Conservation (phyloP, 2,888 invertebrate species). For the Epirrhoe tristata region DNA sequence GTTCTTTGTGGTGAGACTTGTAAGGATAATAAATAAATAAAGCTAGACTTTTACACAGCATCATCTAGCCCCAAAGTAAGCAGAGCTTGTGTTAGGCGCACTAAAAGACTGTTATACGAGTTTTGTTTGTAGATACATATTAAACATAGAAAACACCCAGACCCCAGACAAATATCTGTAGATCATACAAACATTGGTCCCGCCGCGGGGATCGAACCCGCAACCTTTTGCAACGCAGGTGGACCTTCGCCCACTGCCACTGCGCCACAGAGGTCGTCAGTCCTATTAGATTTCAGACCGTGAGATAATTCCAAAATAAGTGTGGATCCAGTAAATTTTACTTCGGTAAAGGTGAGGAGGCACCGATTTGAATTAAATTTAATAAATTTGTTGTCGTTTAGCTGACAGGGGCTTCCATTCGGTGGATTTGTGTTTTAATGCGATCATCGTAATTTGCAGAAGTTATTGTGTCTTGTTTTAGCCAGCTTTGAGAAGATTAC, state of each 20-base stretch:
- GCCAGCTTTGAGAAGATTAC: constrained; percentile 18
- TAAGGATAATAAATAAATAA: constrained; percentile 64
- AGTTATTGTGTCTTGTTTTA: constrained; percentile 37
- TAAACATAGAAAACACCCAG: too few relatives aligned
- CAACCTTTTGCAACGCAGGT: too few relatives aligned
- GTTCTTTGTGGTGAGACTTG: constrained; percentile 68
- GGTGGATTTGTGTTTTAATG: constrained; percentile 45
- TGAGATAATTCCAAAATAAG: constrained; percentile 45
- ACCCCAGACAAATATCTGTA: too few relatives aligned
- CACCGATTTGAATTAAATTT: constrained; percentile 43
- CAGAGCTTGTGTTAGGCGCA: too few relatives aligned
- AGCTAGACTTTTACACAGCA: too few relatives aligned
- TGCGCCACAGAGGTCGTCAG: too few relatives aligned
- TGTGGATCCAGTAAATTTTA: constrained; percentile 42
- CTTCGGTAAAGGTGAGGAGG: constrained; percentile 30
- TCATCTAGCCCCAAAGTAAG: too few relatives aligned
- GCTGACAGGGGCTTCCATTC: constrained; percentile 52
- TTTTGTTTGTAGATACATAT: too few relatives aligned
- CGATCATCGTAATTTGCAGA: constrained; percentile 47
- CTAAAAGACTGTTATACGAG: too few relatives aligned
- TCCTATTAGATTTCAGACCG: constrained; percentile 58
- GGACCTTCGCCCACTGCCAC: too few relatives aligned
- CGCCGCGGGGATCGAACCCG: too few relatives aligned
- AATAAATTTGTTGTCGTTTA: constrained; percentile 48
- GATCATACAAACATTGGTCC: too few relatives aligned